Percentiles rank a stretch among this genome's conserved stretches.
Evolutionary conservation across 2,113 vertebrate species (phyloP).

Genomic region (Mastomys coucha): DNA sequence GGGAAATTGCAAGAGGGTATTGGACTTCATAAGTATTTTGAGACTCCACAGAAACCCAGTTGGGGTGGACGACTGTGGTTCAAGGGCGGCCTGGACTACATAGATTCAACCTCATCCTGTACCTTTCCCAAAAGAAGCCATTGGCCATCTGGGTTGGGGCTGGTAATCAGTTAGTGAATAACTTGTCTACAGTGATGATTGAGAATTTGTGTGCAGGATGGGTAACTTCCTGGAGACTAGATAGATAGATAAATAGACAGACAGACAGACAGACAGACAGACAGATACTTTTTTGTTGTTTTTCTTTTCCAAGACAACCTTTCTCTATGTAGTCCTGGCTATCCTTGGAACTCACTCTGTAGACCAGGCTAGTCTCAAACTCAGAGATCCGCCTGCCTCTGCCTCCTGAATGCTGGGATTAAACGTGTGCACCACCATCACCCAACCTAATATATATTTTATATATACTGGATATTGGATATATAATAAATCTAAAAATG

Average conservation of each 20-base stretch:
- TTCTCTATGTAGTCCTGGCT: neutral
- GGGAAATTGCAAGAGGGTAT: neutral
- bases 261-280: too few relatives aligned
- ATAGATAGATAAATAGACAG: too few relatives aligned
- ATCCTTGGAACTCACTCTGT: neutral
- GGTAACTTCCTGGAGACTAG: neutral
- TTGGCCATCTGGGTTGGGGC: neutral
- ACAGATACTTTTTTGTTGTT: neutral
- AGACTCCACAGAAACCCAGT: neutral
- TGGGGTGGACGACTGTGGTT: neutral
- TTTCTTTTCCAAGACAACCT: neutral
- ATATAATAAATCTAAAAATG: slow-evolving; percentile 1
- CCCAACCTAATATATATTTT: neutral
- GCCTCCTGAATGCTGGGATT: neutral
- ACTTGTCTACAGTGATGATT: neutral
- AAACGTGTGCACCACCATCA: neutral
- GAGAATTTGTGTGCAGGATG: neutral
- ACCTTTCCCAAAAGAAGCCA: neutral
- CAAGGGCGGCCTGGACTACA: neutral
- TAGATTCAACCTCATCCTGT: neutral
- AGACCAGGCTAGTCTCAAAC: neutral
- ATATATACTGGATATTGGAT: neutral
- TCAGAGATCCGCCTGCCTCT: neutral
- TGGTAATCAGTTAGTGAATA: neutral
- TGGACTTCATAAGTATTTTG: neutral